These are phyloP conservation scores for Laupala kohalensis DNA, from an alignment of 1,140 invertebrate species.

Conservation along the genomic window DNA sequence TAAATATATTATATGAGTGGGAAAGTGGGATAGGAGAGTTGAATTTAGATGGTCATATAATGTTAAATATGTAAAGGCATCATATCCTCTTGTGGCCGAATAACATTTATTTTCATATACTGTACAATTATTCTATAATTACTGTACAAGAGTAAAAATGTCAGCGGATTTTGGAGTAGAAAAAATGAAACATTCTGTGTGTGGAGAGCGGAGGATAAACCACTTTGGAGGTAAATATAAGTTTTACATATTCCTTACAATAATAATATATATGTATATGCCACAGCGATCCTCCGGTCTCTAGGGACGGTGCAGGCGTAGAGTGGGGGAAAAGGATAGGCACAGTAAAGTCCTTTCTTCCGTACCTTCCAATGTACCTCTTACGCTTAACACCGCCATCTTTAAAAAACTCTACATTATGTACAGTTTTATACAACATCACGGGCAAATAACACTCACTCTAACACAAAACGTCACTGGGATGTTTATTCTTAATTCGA, in stretches of 20 bases:
- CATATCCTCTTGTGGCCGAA: neutral
- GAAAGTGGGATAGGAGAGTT: no score
- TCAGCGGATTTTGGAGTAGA: constrained; percentile 4
- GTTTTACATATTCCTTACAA: neutral
- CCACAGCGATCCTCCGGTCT: neutral
- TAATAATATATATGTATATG: neutral
- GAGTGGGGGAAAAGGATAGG: constrained; percentile 1
- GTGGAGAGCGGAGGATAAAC: neutral
- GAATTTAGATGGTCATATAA: no score
- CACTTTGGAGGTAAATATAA: neutral
- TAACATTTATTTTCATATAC: constrained; percentile 14
- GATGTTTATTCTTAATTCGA: neutral
- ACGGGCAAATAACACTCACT: constrained; percentile 4
- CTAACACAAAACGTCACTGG: constrained; percentile 1
- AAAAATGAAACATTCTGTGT: constrained; percentile 1
- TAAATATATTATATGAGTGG: no score
- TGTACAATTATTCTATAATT: constrained; percentile 12
- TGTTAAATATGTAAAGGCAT: neutral
- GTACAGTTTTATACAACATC: neutral
- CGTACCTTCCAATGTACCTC: no score
- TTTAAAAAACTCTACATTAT: constrained; percentile 6
- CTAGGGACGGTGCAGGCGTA: neutral
- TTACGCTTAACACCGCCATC: no score
- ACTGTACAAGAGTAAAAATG: constrained; percentile 13
- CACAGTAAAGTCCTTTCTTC: no score